Evolutionary conservation across 2,113 vertebrate species (phyloP).

Genomic region (Tyrannus savana): DNA sequence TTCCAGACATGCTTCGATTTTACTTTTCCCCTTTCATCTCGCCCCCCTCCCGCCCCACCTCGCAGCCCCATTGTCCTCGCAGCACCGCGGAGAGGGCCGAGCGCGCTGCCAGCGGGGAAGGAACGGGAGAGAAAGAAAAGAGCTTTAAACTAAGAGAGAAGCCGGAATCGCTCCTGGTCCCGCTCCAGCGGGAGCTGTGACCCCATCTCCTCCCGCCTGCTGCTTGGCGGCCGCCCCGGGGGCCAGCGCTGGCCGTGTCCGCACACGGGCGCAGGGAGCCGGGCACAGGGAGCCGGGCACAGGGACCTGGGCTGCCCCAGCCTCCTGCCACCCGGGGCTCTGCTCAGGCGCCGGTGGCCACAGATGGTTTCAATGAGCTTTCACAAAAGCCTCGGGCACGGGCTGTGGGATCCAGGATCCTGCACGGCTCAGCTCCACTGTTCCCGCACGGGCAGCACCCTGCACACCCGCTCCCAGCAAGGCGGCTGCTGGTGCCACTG

Average conservation of each 20-base stretch:
- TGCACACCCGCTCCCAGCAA: neutral
- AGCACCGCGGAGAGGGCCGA: neutral
- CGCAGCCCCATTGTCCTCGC: constrained; percentile 12
- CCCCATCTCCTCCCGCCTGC: neutral
- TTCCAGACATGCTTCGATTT: constrained; percentile 54
- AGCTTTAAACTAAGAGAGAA: constrained; percentile 13
- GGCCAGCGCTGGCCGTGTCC: neutral
- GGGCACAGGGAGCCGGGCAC: too few species aligned
- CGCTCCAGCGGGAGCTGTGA: neutral
- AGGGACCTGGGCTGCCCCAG: neutral
- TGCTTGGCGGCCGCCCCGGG: neutral
- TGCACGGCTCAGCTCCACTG: fast-evolving
- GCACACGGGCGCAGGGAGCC: fast-evolving
- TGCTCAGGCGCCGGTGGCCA: neutral
- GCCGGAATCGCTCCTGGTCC: constrained; percentile 46
- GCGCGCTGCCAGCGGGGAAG: constrained; percentile 11
- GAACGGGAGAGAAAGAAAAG: neutral
- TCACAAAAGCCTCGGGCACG: neutral
- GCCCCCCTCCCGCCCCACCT: constrained; percentile 42
- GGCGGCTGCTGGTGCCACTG: neutral
- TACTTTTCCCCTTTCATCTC: constrained; percentile 63
- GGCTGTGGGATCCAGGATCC: neutral
- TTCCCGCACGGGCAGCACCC: fast-evolving
- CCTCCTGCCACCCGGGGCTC: neutral
- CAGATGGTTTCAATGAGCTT: constrained; percentile 4